Evolutionary conservation across 2,797 vertebrate species (phyloP).

Genomic region (Botia almorhae): DNA sequence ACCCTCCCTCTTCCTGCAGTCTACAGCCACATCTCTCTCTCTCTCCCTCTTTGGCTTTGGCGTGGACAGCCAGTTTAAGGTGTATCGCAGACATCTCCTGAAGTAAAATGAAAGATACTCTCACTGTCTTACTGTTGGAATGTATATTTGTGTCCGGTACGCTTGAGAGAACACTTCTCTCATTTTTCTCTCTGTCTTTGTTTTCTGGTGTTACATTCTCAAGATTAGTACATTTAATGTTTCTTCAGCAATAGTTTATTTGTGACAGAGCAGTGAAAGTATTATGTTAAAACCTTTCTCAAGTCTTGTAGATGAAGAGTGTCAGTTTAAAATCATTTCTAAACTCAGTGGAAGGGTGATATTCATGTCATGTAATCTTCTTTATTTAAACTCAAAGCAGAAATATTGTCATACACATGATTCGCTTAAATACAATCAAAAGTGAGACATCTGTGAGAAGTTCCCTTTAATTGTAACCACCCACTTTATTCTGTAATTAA

Average conservation of each 20-base stretch:
- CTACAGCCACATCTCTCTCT: constrained; percentile 81
- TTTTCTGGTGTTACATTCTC: too few relatives aligned
- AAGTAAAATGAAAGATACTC: constrained; percentile 34
- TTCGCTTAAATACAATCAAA: too few relatives aligned
- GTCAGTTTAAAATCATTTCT: constrained; percentile 5
- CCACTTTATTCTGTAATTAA: too few relatives aligned
- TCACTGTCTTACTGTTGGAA: constrained; percentile 25
- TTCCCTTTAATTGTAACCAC: too few relatives aligned
- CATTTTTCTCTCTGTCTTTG: constrained; percentile 41
- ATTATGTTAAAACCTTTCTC: neutral
- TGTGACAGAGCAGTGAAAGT: neutral
- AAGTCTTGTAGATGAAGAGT: neutral
- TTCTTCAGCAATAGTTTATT: neutral
- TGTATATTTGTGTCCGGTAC: constrained; percentile 20
- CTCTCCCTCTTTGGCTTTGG: constrained; percentile 52
- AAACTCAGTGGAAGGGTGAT: too few relatives aligned
- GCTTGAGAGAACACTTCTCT: constrained; percentile 28
- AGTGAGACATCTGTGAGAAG: too few relatives aligned
- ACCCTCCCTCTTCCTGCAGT: constrained; percentile 76
- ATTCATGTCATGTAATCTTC: too few relatives aligned
- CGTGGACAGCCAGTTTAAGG: constrained; percentile 38
- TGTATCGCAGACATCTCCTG: constrained; percentile 28
- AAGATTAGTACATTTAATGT: constrained; percentile 11
- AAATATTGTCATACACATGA: too few relatives aligned
- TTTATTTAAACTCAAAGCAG: too few relatives aligned